Conservation (phyloP, 2,113 vertebrate genomes). For the Tupaia tana region DNA sequence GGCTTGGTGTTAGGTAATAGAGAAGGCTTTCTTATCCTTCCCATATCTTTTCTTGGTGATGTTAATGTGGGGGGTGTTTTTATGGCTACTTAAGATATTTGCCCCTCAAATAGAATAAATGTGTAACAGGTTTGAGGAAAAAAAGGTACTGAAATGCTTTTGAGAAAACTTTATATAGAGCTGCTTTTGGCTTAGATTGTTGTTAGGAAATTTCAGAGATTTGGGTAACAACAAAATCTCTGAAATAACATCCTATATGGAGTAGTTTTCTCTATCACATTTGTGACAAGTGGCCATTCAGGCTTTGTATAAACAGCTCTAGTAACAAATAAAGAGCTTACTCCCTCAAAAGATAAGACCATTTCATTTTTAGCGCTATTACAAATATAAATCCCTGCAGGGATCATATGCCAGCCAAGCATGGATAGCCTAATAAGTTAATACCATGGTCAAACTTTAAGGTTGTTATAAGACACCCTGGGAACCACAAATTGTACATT, state of each 20-base stretch:
- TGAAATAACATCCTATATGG: neutral
- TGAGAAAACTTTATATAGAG: neutral
- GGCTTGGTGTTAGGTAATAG: neutral
- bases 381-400: neutral
- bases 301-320: neutral
- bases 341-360: neutral
- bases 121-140: neutral
- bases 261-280: neutral
- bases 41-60: neutral
- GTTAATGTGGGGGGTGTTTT: neutral
- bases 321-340: neutral
- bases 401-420: neutral
- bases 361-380: neutral
- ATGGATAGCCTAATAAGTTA: neutral
- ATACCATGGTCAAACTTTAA: neutral
- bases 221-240: neutral
- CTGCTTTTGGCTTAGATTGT: neutral
- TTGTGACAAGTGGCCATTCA: neutral
- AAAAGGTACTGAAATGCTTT: neutral
- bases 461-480: neutral
- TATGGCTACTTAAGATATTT: neutral
- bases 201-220: constrained; percentile 8
- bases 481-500: neutral
- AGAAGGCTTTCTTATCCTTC: neutral
- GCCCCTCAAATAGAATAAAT: neutral